Evolutionary conservation across 2,888 invertebrate genomes (phyloP).

Genomic region (Baccha elongata): DNA sequence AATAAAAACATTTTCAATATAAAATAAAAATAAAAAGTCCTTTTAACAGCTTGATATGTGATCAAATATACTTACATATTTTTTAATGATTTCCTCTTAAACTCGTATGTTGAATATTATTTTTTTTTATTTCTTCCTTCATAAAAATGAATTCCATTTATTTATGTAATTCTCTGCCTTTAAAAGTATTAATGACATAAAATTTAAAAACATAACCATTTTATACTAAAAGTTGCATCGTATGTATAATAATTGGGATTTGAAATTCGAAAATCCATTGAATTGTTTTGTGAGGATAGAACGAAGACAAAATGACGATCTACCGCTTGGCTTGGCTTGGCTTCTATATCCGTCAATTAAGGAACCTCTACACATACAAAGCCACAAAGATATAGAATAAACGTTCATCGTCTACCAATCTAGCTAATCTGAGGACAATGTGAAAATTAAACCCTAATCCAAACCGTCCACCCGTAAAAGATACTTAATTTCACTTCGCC

Average conservation of each 20-base stretch:
- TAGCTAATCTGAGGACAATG: slow-evolving; percentile 72
- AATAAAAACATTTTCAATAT: too few species aligned
- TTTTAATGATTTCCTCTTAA: slow-evolving; percentile 49
- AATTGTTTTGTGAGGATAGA: slow-evolving; percentile 18
- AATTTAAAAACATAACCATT: background rate
- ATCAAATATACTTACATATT: slow-evolving; percentile 37
- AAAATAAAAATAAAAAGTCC: slow-evolving; percentile 35
- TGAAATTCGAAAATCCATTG: slow-evolving; percentile 18
- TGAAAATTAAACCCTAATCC: slow-evolving; percentile 73
- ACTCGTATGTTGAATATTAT: too few species aligned
- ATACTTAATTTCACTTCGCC: slow-evolving; percentile 71
- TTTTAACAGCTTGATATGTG: slow-evolving; percentile 18
- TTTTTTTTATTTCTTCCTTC: slow-evolving; percentile 42
- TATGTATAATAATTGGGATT: background rate
- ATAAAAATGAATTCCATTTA: slow-evolving; percentile 48
- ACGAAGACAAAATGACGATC: slow-evolving; percentile 6
- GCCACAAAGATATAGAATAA: slow-evolving; percentile 2
- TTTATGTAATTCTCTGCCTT: background rate
- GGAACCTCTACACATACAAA: slow-evolving; percentile 14
- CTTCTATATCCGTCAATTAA: slow-evolving; percentile 45
- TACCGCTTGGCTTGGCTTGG: slow-evolving; percentile 14
- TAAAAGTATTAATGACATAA: background rate
- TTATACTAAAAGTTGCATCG: background rate
- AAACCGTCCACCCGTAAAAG: slow-evolving; percentile 70
- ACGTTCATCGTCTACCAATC: slow-evolving; percentile 32